These are phyloP conservation scores for Leptinotarsa defecta DNA, from an alignment of 1,140 invertebrate species.

Conservation along the genomic window DNA sequence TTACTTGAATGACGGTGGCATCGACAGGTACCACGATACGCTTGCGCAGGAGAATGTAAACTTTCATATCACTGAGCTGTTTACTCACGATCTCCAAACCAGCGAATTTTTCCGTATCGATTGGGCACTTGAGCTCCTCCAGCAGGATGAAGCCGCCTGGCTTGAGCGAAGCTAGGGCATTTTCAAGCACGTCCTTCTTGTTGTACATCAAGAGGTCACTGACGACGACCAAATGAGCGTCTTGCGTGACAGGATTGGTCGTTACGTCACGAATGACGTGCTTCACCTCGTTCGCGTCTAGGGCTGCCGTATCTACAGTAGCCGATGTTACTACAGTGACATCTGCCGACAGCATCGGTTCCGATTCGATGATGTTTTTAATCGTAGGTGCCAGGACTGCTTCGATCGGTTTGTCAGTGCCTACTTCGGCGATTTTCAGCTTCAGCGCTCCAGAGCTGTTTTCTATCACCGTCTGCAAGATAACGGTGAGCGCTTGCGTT, in stretches of 20 bases:
- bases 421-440: slow-evolving; percentile 79
- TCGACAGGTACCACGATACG: slow-evolving; percentile 52
- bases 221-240: slow-evolving; percentile 68
- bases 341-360: slow-evolving; percentile 70
- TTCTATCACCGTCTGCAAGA: slow-evolving; percentile 77
- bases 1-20: slow-evolving; percentile 64
- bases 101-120: slow-evolving; percentile 58
- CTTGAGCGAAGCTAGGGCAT: slow-evolving; percentile 68
- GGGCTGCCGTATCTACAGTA: slow-evolving; percentile 55
- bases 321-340: slow-evolving; percentile 59
- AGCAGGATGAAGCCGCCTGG: slow-evolving; percentile 77
- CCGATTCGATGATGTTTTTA: slow-evolving; percentile 66
- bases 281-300: slow-evolving; percentile 65
- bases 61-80: slow-evolving; percentile 63
- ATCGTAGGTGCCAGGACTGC: slow-evolving; percentile 64
- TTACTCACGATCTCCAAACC: slow-evolving; percentile 62
- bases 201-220: slow-evolving; percentile 65
- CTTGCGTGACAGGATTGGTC: slow-evolving; percentile 63
- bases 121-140: slow-evolving; percentile 67
- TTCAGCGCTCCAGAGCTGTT: slow-evolving; percentile 75
- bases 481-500: slow-evolving; percentile 65
- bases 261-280: slow-evolving; percentile 61
- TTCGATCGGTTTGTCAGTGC: slow-evolving; percentile 66
- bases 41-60: slow-evolving; percentile 66
- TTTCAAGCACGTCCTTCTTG: slow-evolving; percentile 59